phyloP scores from a whole-genome alignment of 2,888 invertebrate genomes.

The Belgica antarctica region DNA sequence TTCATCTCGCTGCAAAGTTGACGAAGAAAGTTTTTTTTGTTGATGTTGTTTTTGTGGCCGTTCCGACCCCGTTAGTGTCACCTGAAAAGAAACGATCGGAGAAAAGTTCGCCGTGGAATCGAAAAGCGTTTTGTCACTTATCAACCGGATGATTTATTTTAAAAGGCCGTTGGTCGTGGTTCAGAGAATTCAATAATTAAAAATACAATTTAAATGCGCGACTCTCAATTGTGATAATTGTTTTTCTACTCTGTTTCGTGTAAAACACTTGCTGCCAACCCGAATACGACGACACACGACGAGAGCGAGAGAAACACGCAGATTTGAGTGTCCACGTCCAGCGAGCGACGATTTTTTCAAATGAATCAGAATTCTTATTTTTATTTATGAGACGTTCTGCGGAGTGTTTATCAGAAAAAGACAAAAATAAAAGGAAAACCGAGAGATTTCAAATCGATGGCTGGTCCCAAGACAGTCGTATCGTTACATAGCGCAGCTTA shows the following conservation, averaged over 20 bases:
- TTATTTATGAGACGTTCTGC: not conserved
- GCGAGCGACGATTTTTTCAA: not conserved
- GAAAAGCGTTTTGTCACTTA: conserved; percentile 1
- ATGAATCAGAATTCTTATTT: conserved; percentile 25
- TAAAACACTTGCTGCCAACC: conserved; percentile 26
- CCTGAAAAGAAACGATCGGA: not conserved
- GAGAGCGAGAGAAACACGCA: not conserved
- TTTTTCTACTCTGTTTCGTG: not conserved
- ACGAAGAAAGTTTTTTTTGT: too few relatives aligned
- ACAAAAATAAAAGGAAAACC: too few relatives aligned
- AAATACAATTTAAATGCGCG: conserved; percentile 21
- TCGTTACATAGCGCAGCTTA: not conserved
- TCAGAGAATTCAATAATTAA: conserved; percentile 27
- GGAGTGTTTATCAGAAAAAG: not conserved
- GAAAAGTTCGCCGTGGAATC: not conserved
- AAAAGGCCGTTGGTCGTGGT: conserved; percentile 20
- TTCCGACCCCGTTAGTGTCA: too few relatives aligned
- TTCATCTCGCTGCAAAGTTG: too few relatives aligned
- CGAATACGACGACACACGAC: not conserved
- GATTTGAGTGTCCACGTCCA: not conserved
- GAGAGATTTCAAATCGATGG: not conserved
- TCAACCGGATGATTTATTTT: conserved; percentile 16
- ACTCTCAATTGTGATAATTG: not conserved
- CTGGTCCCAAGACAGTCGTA: too few relatives aligned
- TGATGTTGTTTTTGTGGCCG: too few relatives aligned